Evolutionary conservation across 1,140 invertebrate species (phyloP).

Genomic region (Drosophila punjabiensis): DNA sequence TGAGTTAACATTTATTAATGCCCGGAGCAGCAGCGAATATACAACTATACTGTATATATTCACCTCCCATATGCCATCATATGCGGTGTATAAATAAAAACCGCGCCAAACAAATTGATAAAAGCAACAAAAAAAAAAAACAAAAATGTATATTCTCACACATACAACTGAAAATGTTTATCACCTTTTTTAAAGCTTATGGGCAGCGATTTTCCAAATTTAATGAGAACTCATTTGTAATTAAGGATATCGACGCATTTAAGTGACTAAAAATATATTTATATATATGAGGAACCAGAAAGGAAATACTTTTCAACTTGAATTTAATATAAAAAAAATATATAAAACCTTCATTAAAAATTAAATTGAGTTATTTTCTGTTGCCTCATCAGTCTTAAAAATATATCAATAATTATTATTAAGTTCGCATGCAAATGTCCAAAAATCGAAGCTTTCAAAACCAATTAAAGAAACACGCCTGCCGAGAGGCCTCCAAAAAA

Average conservation of each 20-base stretch:
- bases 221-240: constrained; percentile 59
- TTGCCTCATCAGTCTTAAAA: neutral
- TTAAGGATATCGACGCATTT: constrained; percentile 18
- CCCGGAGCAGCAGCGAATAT: constrained; percentile 9
- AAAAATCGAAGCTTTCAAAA: constrained; percentile 70
- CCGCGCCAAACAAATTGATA: constrained; percentile 61
- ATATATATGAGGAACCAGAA: neutral
- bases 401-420: constrained; percentile 46
- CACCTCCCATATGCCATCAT: constrained; percentile 18
- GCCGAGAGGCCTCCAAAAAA: constrained; percentile 58
- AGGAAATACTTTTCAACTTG: neutral
- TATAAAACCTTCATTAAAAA: no score
- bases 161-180: constrained; percentile 43
- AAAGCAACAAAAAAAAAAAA: constrained; percentile 27
- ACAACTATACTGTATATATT: constrained; percentile 15
- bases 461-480: constrained; percentile 63
- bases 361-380: neutral
- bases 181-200: constrained; percentile 64
- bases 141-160: constrained; percentile 3
- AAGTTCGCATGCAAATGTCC: constrained; percentile 36
- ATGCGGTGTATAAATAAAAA: constrained; percentile 54
- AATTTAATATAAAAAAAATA: neutral
- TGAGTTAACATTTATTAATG: constrained; percentile 79
- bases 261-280: neutral
- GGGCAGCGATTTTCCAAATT: constrained; percentile 51